A percentile compares a stretch with the other conserved stretches of the same genome.
Conservation (phyloP, 2,797 vertebrate species). For the Crypturellus tataupa region DNA sequence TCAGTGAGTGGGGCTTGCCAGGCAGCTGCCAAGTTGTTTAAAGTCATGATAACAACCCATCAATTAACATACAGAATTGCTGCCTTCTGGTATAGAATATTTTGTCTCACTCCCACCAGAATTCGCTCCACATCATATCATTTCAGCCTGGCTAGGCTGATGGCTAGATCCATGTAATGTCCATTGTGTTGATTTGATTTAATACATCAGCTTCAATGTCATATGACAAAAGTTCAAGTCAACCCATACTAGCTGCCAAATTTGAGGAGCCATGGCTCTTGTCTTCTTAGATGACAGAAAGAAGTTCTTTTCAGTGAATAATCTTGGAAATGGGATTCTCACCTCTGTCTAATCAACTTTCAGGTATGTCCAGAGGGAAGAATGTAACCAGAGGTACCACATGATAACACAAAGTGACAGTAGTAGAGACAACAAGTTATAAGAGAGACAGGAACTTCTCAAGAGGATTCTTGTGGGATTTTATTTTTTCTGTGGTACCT, state of each 20-base stretch:
- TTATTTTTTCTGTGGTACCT: not conserved
- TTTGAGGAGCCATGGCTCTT: not conserved
- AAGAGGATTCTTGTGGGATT: not conserved
- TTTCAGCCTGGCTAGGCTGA: not conserved
- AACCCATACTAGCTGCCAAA: not conserved
- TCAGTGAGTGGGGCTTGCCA: conserved; percentile 17
- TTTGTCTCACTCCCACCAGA: conserved; percentile 38
- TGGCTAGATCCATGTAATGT: conserved; percentile 22
- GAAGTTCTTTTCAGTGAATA: not conserved
- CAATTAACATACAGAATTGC: conserved; percentile 46
- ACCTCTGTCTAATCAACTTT: not conserved
- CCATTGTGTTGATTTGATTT: conserved; percentile 2
- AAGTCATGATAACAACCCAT: conserved; percentile 32
- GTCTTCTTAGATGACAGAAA: not conserved
- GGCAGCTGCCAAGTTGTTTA: conserved; percentile 40
- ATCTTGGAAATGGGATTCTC: not conserved
- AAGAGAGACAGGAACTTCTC: conserved; percentile 2
- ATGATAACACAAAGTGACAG: not conserved
- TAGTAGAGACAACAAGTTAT: not conserved
- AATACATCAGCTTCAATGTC: conserved; percentile 11
- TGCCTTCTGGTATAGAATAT: conserved; percentile 36
- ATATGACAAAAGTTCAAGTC: not conserved
- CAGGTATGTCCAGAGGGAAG: not conserved
- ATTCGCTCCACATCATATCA: conserved; percentile 21
- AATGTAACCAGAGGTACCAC: too few species aligned